Base-by-base conservation (phyloP, 2,113 vertebrate species). In the Varanus salvator region DNA sequence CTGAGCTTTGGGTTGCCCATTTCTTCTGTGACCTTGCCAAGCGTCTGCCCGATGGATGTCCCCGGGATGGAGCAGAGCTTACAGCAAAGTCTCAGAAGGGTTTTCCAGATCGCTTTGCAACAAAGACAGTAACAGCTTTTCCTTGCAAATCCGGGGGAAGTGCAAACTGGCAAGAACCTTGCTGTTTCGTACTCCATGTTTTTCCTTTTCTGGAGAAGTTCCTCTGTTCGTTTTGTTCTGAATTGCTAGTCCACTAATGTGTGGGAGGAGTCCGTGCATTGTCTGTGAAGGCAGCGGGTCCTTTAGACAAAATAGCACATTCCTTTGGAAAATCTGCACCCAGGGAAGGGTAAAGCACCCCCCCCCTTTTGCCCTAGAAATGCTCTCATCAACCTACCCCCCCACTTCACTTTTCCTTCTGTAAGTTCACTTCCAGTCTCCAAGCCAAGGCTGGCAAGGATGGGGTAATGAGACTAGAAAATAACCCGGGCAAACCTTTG, bases 1-100 rank as follows among this genome's bases (percentile, higher is more conserved):
- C 92, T 90, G 90, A 84, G 31, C n/a, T 50, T 91, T 90, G 83
- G 11, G 1, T 4, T 84, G 54, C 29, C 14, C 4, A 38, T 77
- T 29, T 29, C 52, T 87, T 80, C 69, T 27, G 29, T 25, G 89
- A 83, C 44, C 1, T 77, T 60, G 60, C 83, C 52, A 14, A 87
- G 80, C n/a, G 25, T 8, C 0, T 77, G 3, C 68, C 12, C 52
- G 17, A 44, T 75, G 31, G 15, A 81, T 34, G 72, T 89, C 89
- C 89, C 27, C 9, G 80, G 85, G 29, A 15, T 71, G 0, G 29
- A 38, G 83, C 82, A 23, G n/a, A 31, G 60, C 34, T 80, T 85
- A 1, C 6, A 85, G 66, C 64, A 85, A 83, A 92, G 60, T 71
- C 57, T 71, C 52, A 8, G 38, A 84, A 38, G 38, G 31, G 50